Evolutionary conservation across 2,797 vertebrate genomes (phyloP), one percentile per base, ranked within the genome.

Genomic region (Rhincodon typus): DNA sequence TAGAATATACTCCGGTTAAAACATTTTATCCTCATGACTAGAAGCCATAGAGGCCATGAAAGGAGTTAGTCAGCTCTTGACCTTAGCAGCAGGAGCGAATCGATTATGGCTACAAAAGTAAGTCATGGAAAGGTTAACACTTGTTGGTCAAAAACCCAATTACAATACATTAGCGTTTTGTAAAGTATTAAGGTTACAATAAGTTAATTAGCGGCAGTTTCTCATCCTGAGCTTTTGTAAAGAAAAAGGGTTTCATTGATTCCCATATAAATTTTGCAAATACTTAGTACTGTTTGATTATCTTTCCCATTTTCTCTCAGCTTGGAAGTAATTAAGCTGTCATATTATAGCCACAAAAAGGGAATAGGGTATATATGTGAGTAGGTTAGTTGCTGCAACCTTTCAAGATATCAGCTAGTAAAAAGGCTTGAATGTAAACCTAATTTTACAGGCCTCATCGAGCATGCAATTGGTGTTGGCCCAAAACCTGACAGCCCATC

Each of bases 1-100:
- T 97, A 97, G 98, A 98, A 97, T 98, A 97, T 97, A 98, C 98
- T 99, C 98, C 98, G 99, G 99, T 99, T 99, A 98, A 98, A 98
- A 98, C 97, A 97, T 98, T 98, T 98, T 98, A 98, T 98, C 98
- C 98, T 98, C 98, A 98, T 97, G 98, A 97, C 97, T 97, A 97
- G 98, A 97, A 98, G 97, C 97, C 96, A 96, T 97, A 97, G 98
- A 97, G 97, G 98, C 98, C 98, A 98, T 98, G 97, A 97, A 97
- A 98, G 97, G 97, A 98, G 98, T 98, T 98, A 98, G 98, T 97
- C 97, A 98, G 97, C 97, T 97, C 96, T 97, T 98, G 98, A 99
- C 98, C 98, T 98, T 97, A 98, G 98, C 98, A 98, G 98, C 98
- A 98, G 98, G 98, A 98, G 98, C 98, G 98, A 98, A 98, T 99